These are phyloP conservation scores for Laticauda laticaudata DNA, from an alignment of 2,113 vertebrate genomes.

Conservation along the genomic window DNA sequence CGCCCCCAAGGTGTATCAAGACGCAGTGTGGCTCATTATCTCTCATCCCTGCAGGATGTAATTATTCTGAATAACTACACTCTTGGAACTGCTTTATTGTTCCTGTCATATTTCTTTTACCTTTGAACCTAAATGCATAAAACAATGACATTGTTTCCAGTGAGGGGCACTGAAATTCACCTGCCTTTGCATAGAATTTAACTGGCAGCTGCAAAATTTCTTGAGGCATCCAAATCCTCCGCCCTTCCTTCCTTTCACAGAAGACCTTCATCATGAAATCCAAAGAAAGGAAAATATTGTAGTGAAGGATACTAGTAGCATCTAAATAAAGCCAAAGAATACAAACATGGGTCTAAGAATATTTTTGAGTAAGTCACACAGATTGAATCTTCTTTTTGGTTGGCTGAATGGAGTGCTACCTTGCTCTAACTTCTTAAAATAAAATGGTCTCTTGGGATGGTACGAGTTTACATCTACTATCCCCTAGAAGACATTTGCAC, in stretches of 20 bases:
- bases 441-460: too few species aligned
- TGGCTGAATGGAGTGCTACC: too few species aligned
- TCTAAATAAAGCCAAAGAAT: slow-evolving; percentile 35
- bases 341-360: slow-evolving; percentile 16
- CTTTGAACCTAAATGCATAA: slow-evolving; percentile 62
- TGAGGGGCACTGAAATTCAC: slow-evolving; percentile 60
- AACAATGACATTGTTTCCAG: slow-evolving; percentile 68
- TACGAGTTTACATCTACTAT: too few species aligned
- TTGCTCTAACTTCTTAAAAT: too few species aligned
- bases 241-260: not conserved
- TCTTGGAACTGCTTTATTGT: slow-evolving; percentile 54
- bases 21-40: slow-evolving; percentile 59
- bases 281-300: slow-evolving; percentile 37
- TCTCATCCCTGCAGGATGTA: slow-evolving; percentile 64
- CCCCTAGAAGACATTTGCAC: too few species aligned
- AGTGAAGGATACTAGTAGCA: slow-evolving; percentile 35
- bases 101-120: slow-evolving; percentile 65
- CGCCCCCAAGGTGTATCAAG: slow-evolving; percentile 43
- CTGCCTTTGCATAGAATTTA: slow-evolving; percentile 55
- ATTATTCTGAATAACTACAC: slow-evolving; percentile 67
- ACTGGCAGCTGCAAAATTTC: slow-evolving; percentile 58
- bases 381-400: too few species aligned
- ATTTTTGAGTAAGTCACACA: too few species aligned
- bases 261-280: slow-evolving; percentile 50
- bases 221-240: slow-evolving; percentile 9